Conservation (phyloP, 2,888 invertebrate species). For the Nomada flava region DNA sequence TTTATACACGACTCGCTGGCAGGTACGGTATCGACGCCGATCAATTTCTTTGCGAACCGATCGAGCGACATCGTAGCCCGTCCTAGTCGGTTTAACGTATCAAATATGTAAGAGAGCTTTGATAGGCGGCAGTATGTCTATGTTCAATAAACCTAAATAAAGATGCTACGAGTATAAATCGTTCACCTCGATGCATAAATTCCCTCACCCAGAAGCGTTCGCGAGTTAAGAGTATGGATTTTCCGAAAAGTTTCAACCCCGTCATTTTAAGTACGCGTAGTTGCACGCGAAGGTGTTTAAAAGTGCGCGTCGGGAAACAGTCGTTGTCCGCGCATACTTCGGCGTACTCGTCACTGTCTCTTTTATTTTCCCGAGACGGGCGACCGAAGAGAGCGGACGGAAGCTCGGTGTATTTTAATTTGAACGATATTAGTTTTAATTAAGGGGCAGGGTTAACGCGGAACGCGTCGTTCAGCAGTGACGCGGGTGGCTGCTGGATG, state of each 20-base stretch:
- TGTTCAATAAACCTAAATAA: conserved; percentile 36
- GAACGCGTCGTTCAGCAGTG: conserved; percentile 50
- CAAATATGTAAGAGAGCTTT: conserved; percentile 9
- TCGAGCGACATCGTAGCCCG: background rate
- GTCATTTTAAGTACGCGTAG: conserved; percentile 45
- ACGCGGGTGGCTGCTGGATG: conserved; percentile 32
- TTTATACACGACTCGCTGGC: background rate
- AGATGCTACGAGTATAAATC: background rate
- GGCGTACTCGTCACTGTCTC: background rate
- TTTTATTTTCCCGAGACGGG: conserved; percentile 1
- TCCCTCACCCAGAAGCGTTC: conserved; percentile 19
- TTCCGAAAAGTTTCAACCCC: background rate
- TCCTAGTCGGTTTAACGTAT: background rate
- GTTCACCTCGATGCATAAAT: conserved; percentile 23
- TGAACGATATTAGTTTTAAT: conserved; percentile 72
- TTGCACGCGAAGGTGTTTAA: conserved; percentile 38
- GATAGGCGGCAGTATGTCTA: background rate
- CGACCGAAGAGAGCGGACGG: conserved; percentile 3
- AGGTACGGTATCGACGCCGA: too few relatives aligned
- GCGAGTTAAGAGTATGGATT: background rate
- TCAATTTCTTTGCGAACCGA: background rate
- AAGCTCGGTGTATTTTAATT: conserved; percentile 72
- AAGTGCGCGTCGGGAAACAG: conserved; percentile 26
- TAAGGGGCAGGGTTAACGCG: conserved; percentile 69
- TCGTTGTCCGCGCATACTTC: conserved; percentile 1